phyloP scores from a whole-genome alignment of 1,140 invertebrate species.

The Paraescarpia echinospica region DNA sequence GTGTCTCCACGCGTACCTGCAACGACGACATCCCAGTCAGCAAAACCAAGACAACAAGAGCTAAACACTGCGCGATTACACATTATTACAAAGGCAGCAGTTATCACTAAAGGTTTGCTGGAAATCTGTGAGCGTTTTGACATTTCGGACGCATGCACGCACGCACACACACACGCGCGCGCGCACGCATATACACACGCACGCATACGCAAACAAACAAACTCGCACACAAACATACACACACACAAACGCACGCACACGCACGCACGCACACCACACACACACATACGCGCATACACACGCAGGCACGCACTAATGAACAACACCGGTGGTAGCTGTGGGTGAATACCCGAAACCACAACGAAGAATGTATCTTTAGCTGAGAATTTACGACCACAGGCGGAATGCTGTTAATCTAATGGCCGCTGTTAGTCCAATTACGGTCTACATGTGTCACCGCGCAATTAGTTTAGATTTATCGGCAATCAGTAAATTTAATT shows the following conservation, averaged over 20 bases:
- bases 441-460: not conserved
- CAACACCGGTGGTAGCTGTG: not conserved
- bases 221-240: too few relatives aligned
- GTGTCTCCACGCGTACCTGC: conserved; percentile 46
- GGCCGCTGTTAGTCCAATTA: not conserved
- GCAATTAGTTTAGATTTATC: conserved; percentile 6
- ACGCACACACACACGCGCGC: not conserved
- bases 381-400: not conserved
- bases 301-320: not conserved
- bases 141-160: not conserved
- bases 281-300: too few relatives aligned
- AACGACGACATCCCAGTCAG: not conserved
- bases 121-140: not conserved
- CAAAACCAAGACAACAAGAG: not conserved
- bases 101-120: not conserved
- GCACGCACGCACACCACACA: not conserved
- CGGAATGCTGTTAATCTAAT: not conserved
- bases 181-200: too few relatives aligned
- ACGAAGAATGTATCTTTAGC: not conserved
- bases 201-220: too few relatives aligned
- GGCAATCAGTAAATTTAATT: not conserved
- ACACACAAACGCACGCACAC: too few relatives aligned
- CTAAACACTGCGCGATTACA: not conserved
- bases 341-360: not conserved
- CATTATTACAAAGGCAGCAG: not conserved